Evolutionary conservation across 2,888 invertebrate genomes (phyloP), one percentile per base, ranked within the genome.

Genomic region (Gastracanthus pulcherrimus): DNA sequence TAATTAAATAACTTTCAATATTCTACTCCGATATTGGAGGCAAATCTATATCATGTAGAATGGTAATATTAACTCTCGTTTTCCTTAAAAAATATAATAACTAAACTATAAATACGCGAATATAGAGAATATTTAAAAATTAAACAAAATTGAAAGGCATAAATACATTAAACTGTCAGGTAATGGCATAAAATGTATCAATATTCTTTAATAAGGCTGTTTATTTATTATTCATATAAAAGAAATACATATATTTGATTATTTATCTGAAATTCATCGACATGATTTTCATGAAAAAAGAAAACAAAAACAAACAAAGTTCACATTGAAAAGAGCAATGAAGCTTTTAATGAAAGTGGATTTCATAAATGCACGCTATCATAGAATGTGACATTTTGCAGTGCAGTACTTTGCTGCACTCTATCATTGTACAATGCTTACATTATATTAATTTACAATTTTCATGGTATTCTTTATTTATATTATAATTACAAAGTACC

Each of bases 191-290:
- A 45, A 45, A 3, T 16, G 13, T 3, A 16, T 4, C 2, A 19
- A 4, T 1, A 36, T 2, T 19, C 23, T 36, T 36, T 51, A 3
- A 36, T 26, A 26, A 72, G 29, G 45, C n/a, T 64, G 3, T 75
- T 51, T 62, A 60, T 75, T 75, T 75, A 64, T 64, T 64, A 74
- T 64, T 62, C 45, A 62, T 75, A 75, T 48, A 75, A 75, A 75
- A 64, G 51, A 64, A 64, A 51, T 75, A 75, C 75, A 75, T 38
- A 36, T 34, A 51, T 16, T 51, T 75, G 6, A 38, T 38, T 7
- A 48, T 48, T n/a, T 38, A 58, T 71, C 55, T 9, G n/a, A 64
- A 36, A 64, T 75, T 23, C 23, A 72, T 41, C 51, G 48, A 45
- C 36, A 11, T n/a, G n/a, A 66, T 36, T 36, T 26, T 26, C 11